phyloP scores from a whole-genome alignment of 2,888 invertebrate genomes.

The Ceriagrion tenellum region DNA sequence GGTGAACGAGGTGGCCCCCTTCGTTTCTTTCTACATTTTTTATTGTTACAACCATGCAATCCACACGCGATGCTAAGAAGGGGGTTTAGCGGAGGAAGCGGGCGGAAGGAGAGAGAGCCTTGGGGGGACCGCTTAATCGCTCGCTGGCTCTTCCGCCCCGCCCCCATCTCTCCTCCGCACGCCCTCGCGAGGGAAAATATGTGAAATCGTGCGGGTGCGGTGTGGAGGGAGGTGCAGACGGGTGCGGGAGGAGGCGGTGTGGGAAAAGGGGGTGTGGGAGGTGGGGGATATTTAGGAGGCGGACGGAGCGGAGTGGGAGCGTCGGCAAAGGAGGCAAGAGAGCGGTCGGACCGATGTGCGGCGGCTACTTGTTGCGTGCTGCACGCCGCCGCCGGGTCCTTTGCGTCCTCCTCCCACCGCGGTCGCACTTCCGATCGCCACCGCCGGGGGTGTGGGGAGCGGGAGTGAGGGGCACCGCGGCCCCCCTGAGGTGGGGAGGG shows the following conservation, averaged over 20 bases:
- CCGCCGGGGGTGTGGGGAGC: neutral
- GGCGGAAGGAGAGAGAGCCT: neutral
- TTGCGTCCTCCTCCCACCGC: neutral
- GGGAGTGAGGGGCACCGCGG: neutral
- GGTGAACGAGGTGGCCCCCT: neutral
- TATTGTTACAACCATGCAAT: neutral
- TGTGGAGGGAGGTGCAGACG: neutral
- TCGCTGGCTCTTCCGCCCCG: neutral
- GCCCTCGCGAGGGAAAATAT: neutral
- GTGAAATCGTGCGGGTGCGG: neutral
- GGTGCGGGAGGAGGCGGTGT: neutral
- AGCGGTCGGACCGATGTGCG: neutral
- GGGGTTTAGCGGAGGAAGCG: neutral
- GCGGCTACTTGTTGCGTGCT: slow-evolving; percentile 32
- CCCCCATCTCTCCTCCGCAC: neutral
- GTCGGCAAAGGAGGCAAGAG: no score
- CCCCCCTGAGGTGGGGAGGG: neutral
- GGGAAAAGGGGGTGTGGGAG: no score
- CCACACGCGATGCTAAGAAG: neutral
- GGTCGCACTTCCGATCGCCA: neutral
- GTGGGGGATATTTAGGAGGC: neutral
- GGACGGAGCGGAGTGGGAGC: no score
- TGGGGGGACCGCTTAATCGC: neutral
- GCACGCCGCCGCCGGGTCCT: neutral
- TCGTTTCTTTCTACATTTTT: neutral